These are phyloP conservation scores for Sardina pilchardus DNA, from an alignment of 2,113 vertebrate species.

Conservation along the genomic window DNA sequence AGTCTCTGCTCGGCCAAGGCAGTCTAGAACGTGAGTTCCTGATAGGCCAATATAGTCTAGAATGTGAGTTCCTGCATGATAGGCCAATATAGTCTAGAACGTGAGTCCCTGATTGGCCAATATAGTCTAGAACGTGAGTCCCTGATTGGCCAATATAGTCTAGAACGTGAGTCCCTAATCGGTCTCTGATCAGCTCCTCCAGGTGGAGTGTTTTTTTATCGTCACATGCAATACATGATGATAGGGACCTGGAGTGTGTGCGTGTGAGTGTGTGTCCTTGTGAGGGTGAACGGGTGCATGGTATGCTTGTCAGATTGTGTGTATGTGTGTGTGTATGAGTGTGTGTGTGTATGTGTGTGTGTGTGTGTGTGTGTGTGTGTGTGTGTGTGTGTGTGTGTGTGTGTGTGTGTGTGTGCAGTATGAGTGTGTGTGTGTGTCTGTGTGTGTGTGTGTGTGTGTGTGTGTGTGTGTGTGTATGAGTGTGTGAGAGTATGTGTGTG, in stretches of 20 bases:
- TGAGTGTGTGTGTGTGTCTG: too few species aligned
- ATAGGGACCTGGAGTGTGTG: neutral
- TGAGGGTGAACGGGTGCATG: neutral
- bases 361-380: neutral
- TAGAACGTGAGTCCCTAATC: too few species aligned
- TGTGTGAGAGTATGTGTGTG: neutral
- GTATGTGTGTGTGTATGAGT: neutral
- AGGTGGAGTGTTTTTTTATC: too few species aligned
- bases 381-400: neutral
- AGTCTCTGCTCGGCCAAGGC: too few species aligned
- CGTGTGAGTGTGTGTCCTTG: neutral
- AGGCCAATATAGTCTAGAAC: too few species aligned
- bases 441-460: conserved; percentile 7
- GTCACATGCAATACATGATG: neutral
- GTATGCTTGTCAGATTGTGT: neutral
- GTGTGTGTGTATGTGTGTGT: neutral
- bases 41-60: too few species aligned
- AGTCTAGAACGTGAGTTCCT: too few species aligned
- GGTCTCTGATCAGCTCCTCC: too few species aligned
- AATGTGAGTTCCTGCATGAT: too few species aligned
- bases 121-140: too few species aligned
- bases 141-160: too few species aligned
- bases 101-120: too few species aligned
- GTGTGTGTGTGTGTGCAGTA: neutral
- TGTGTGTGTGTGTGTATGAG: neutral